phyloP scores from a whole-genome alignment of 2,113 vertebrate genomes.

The Platysternon megacephalum region DNA sequence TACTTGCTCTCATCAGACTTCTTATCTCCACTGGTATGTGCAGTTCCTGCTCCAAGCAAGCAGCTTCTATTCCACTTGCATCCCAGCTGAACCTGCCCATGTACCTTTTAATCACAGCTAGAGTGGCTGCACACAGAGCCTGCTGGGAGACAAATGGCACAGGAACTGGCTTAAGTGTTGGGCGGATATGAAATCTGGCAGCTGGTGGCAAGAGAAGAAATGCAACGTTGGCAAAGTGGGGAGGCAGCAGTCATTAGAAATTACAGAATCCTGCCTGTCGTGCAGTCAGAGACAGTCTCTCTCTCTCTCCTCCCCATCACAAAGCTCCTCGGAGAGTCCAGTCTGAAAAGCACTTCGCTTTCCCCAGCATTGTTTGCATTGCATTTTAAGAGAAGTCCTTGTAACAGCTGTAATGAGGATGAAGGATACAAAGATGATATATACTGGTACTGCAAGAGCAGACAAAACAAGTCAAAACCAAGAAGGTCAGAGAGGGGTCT shows the following conservation, averaged over 20 bases:
- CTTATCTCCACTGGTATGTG: neutral
- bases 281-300: neutral
- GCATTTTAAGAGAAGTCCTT: neutral
- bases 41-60: neutral
- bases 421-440: neutral
- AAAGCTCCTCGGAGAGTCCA: neutral
- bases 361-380: neutral
- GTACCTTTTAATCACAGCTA: neutral
- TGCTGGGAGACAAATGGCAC: neutral
- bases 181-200: neutral
- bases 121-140: neutral
- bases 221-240: neutral
- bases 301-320: neutral
- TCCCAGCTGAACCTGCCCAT: neutral
- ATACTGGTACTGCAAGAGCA: neutral
- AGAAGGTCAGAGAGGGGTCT: neutral
- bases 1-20: neutral
- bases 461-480: neutral
- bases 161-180: neutral
- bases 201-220: neutral
- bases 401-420: neutral
- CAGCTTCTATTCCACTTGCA: accelerated
- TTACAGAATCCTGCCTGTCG: accelerated
- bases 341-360: neutral
- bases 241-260: neutral